Base-by-base conservation (phyloP, 2,113 vertebrate genomes). In the Urocynchramus pylzowi region DNA sequence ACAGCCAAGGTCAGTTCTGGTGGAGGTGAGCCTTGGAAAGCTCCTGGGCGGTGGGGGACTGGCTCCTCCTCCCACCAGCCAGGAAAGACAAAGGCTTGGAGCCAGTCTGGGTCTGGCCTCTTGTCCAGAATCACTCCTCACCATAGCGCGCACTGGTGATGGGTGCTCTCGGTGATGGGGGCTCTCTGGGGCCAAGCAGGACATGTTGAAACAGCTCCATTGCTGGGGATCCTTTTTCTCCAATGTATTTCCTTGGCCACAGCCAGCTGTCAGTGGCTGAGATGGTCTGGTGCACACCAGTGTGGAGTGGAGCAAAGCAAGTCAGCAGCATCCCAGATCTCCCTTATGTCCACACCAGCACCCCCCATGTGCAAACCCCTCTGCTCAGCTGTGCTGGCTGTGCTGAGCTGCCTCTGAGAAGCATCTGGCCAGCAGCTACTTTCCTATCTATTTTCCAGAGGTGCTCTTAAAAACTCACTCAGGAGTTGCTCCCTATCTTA, bases 1-100 rank as follows among this genome's bases (percentile, higher is more conserved):
- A 99, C 99, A 10, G 99, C 99, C 92, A 99, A 99, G 99, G 99
- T 99, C 47, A 96, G 96, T 77, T 27, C 13, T 88, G 67, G 16
- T 69, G 56, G 71, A n/a, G 42, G 23, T 86, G 50, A 23, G 50
- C 54, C 28, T 57, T 57, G 31, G 23, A 39, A 30, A 69, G 19
- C 50, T 80, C 54, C 21, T 67, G 59, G 8, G 28, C n/a, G n/a
- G n/a, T n/a, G n/a, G 28, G 27, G 31, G 3, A 10, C n/a, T 16
- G 20, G 13, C 8, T 49, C 9, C 10, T 73, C 16, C 12, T 76
- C 14, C 70, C 24, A 21, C 21, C 35, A 67, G 21, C 16, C 50
- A 78, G 56, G 23, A 33, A 16, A 50, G 17, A 11, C 10, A 65
- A 54, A 82, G 65, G 9, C 77, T 89, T 84, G 61, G 49, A 73